phyloP scores from a whole-genome alignment of 1,140 invertebrate genomes.

The Leptinotarsa undecemlineata region DNA sequence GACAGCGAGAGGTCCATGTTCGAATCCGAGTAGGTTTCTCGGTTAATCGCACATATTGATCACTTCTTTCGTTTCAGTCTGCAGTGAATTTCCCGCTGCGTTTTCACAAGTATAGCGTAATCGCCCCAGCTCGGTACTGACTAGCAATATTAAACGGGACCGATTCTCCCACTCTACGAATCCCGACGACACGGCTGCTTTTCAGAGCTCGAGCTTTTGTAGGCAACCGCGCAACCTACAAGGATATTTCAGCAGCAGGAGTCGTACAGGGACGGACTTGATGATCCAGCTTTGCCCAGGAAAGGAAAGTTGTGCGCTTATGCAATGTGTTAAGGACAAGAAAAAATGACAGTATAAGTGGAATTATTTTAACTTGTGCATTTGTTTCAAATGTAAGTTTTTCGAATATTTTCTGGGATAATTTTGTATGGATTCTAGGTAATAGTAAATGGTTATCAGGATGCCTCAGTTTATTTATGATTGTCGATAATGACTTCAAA shows the following conservation, averaged over 20 bases:
- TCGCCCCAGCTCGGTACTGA: background rate
- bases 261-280: conserved; percentile 18
- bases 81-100: background rate
- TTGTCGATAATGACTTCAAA: no score
- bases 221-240: conserved; percentile 34
- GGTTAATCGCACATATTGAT: conserved; percentile 40
- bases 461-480: no score
- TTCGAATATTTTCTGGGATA: no score
- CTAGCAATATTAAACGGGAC: background rate
- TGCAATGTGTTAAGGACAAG: background rate
- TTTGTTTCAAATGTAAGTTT: no score
- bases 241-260: conserved; percentile 26
- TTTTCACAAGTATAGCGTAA: background rate
- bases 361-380: no score
- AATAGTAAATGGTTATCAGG: no score
- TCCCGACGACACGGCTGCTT: conserved; percentile 9
- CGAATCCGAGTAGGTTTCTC: background rate
- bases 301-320: background rate
- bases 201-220: conserved; percentile 32
- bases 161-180: conserved; percentile 23
- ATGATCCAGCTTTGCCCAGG: background rate
- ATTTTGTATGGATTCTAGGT: no score
- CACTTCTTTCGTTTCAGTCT: conserved; percentile 27
- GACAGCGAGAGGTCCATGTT: background rate
- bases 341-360: no score